phyloP scores from a whole-genome alignment of 2,797 vertebrate species.

The Chlorospingus flavigularis region DNA sequence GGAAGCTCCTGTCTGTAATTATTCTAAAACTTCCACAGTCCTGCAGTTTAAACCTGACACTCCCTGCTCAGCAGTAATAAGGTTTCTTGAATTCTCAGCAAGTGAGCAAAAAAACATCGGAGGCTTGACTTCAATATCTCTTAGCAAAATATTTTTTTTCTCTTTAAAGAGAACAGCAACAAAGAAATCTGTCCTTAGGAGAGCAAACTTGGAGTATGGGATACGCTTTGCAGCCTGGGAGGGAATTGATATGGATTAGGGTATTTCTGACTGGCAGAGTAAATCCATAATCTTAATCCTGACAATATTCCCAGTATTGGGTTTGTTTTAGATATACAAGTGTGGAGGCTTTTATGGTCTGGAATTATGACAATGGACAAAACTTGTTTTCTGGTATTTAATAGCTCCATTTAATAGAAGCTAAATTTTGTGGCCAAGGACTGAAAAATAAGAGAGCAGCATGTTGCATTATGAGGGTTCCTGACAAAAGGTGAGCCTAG shows the following conservation, averaged over 20 bases:
- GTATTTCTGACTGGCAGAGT: background rate
- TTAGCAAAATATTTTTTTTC: slow-evolving; percentile 25
- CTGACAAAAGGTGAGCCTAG: background rate
- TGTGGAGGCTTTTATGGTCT: accelerated
- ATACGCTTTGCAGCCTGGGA: background rate
- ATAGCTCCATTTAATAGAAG: background rate
- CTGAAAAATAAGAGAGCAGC: background rate
- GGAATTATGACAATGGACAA: background rate
- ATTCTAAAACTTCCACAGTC: background rate
- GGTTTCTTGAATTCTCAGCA: slow-evolving; percentile 41
- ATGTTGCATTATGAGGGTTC: background rate
- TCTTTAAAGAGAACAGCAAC: background rate
- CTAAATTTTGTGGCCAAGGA: background rate
- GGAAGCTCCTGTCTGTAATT: background rate
- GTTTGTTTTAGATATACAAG: background rate
- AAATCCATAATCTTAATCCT: background rate
- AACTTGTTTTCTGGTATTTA: background rate
- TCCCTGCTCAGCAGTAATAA: background rate
- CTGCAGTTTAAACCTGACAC: background rate
- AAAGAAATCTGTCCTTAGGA: background rate
- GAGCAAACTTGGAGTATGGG: background rate
- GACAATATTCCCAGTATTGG: background rate
- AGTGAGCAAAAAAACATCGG: background rate
- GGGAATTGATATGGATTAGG: background rate
- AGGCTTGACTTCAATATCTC: slow-evolving; percentile 1